A percentile compares a stretch with the other conserved stretches of the same genome.
These are phyloP conservation scores for Mionectes olivaceus DNA, from an alignment of 2,797 vertebrate genomes.

Conservation along the genomic window DNA sequence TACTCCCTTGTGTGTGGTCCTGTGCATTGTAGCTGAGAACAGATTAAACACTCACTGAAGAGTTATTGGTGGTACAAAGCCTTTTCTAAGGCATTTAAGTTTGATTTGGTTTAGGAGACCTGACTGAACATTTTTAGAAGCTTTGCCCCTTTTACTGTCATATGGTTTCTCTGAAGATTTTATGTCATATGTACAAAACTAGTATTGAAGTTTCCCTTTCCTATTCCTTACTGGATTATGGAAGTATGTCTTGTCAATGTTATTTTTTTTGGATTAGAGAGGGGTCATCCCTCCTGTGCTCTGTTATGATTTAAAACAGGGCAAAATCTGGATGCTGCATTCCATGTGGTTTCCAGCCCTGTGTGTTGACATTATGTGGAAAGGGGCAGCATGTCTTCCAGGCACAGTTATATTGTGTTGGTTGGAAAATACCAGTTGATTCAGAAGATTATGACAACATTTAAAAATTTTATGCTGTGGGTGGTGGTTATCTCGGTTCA, in stretches of 20 bases:
- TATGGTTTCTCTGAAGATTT: not conserved
- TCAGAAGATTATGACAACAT: not conserved
- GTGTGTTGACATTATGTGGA: not conserved
- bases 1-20: not conserved
- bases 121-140: not conserved
- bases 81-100: not conserved
- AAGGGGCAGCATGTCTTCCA: not conserved
- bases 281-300: not conserved
- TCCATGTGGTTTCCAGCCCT: not conserved
- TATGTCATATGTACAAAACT: not conserved
- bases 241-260: not conserved
- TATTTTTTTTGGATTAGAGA: not conserved
- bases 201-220: not conserved
- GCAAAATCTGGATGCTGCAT: not conserved
- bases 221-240: not conserved
- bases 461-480: not conserved
- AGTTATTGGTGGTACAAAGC: not conserved
- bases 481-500: not conserved
- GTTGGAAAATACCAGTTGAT: not conserved
- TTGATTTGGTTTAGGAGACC: not conserved
- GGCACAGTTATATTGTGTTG: not conserved
- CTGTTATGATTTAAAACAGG: not conserved
- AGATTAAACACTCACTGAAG: not conserved
- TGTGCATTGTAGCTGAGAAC: not conserved
- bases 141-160: not conserved